Conservation (phyloP, 1,140 invertebrate species). For the Magallana angulata region DNA sequence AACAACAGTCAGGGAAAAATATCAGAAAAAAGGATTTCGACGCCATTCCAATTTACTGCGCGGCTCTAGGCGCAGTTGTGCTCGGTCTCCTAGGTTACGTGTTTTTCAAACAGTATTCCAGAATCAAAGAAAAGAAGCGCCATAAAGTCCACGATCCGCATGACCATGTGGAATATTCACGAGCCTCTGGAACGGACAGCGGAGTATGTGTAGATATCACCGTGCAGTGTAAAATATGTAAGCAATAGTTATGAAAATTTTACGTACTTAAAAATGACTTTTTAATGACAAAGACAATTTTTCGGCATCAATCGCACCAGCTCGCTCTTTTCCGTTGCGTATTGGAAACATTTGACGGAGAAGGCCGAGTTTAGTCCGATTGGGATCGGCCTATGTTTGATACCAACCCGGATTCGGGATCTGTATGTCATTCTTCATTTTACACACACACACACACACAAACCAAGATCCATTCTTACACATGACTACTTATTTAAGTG, state of each 20-base stretch:
- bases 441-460: too few species aligned
- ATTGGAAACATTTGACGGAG: too few species aligned
- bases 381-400: too few species aligned
- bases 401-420: too few species aligned
- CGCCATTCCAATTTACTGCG: conserved; percentile 76
- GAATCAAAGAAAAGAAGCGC: conserved; percentile 67
- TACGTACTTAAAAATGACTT: too few species aligned
- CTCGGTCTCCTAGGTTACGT: conserved; percentile 75
- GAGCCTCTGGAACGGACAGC: conserved; percentile 70
- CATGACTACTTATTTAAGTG: too few species aligned
- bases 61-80: conserved; percentile 74
- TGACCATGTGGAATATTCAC: conserved; percentile 73
- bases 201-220: conserved; percentile 71
- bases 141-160: conserved; percentile 66
- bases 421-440: too few species aligned
- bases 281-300: too few species aligned
- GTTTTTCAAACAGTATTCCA: conserved; percentile 72
- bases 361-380: too few species aligned
- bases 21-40: conserved; percentile 64
- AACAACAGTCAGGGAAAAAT: conserved; percentile 17
- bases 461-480: too few species aligned
- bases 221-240: conserved; percentile 62
- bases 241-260: conserved; percentile 15
- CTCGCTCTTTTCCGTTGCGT: too few species aligned
- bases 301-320: too few species aligned